Evolutionary conservation across 1,140 invertebrate genomes (phyloP).

Genomic region (Ephestia elutella): DNA sequence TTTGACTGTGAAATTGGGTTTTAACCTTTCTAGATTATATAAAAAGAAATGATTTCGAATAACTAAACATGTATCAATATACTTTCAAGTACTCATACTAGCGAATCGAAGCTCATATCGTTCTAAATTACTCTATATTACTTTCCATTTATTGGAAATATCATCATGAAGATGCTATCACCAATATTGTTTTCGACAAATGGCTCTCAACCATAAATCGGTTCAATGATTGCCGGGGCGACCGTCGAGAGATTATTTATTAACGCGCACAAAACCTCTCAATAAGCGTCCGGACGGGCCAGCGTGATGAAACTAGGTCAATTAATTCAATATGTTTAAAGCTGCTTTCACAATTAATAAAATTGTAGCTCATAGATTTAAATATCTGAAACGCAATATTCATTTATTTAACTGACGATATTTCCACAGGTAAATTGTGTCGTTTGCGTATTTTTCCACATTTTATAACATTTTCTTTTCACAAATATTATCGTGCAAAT

Average conservation of each 20-base stretch:
- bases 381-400: no score
- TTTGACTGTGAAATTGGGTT: no score
- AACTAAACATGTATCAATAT: no score
- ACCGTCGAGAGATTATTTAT: not conserved
- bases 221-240: not conserved
- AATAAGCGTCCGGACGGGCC: not conserved
- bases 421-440: no score
- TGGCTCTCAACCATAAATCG: constrained; percentile 2
- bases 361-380: not conserved
- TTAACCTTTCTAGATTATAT: no score
- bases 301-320: not conserved
- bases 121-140: not conserved
- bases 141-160: not conserved
- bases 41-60: no score
- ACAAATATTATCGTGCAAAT: no score
- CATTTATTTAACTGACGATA: no score
- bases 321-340: constrained; percentile 2
- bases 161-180: not conserved
- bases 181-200: constrained; percentile 3
- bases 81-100: no score
- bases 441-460: no score
- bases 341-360: constrained; percentile 1
- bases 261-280: not conserved
- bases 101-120: no score
- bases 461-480: no score